phyloP scores from a whole-genome alignment of 2,888 invertebrate species.

The Dilophus febrilis region DNA sequence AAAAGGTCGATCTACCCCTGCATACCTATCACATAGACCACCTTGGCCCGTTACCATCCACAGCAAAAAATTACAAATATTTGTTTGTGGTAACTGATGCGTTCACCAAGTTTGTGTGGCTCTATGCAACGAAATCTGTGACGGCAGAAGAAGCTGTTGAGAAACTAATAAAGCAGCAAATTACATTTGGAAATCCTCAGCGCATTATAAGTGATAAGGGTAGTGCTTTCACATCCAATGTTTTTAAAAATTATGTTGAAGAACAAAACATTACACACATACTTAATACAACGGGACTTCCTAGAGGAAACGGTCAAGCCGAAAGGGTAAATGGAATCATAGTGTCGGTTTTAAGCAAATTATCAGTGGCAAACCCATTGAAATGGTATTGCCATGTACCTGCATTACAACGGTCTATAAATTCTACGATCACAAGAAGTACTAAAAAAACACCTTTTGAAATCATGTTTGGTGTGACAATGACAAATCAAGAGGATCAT shows the following conservation, averaged over 20 bases:
- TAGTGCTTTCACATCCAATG: slow-evolving; percentile 10
- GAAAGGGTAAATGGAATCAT: slow-evolving; percentile 8
- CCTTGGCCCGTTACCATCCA: slow-evolving; percentile 18
- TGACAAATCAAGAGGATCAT: neutral
- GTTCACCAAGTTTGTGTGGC: slow-evolving; percentile 5
- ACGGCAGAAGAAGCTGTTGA: slow-evolving; percentile 8
- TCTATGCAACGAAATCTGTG: slow-evolving; percentile 11
- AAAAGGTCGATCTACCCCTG: slow-evolving; percentile 17
- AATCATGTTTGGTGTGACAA: neutral
- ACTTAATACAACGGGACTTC: slow-evolving; percentile 11
- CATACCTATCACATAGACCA: slow-evolving; percentile 20
- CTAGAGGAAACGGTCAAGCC: slow-evolving; percentile 10
- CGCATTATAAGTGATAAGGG: slow-evolving; percentile 10
- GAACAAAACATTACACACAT: neutral
- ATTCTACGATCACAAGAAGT: slow-evolving; percentile 1
- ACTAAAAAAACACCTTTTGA: slow-evolving; percentile 1
- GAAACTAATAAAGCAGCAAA: slow-evolving; percentile 5
- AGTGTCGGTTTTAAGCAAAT: slow-evolving; percentile 8
- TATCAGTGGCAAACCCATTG: neutral
- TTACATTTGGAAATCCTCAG: slow-evolving; percentile 7
- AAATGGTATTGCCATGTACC: slow-evolving; percentile 2
- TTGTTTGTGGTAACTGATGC: neutral
- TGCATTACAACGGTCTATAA: slow-evolving; percentile 1
- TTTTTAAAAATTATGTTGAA: slow-evolving; percentile 4
- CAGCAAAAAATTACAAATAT: slow-evolving; percentile 13